Evolutionary conservation across 2,113 vertebrate genomes (phyloP).

Genomic region (Ranitomeya variabilis): DNA sequence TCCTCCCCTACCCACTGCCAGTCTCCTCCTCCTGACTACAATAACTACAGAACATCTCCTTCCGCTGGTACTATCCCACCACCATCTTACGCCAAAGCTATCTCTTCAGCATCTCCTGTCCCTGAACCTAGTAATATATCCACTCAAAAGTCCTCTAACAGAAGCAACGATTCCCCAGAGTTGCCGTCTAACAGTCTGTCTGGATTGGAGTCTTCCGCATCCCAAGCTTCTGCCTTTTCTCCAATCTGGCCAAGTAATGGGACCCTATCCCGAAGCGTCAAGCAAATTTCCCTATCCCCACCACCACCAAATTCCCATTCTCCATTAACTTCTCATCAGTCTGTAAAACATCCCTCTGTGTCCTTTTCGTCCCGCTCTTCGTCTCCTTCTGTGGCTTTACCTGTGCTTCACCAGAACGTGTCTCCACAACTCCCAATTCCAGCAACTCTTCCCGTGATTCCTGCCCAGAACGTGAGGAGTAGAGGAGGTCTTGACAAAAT

Average conservation of each 20-base stretch:
- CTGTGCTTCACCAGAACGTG: constrained; percentile 69
- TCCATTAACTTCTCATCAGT: constrained; percentile 59
- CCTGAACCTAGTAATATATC: not conserved
- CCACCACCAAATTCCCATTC: constrained; percentile 70
- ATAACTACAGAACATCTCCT: constrained; percentile 67
- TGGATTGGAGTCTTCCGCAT: constrained; percentile 78
- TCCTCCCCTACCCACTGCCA: constrained; percentile 75
- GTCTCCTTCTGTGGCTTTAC: constrained; percentile 67
- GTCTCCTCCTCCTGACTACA: constrained; percentile 76
- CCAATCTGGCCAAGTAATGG: constrained; percentile 74
- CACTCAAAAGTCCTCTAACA: constrained; percentile 48
- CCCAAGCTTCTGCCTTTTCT: constrained; percentile 77
- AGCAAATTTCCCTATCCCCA: constrained; percentile 79
- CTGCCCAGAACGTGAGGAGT: constrained; percentile 68
- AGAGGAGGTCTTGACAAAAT: constrained; percentile 70
- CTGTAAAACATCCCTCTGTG: constrained; percentile 70
- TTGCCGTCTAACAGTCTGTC: constrained; percentile 73
- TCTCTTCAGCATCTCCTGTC: constrained; percentile 69
- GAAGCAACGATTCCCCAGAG: constrained; percentile 63
- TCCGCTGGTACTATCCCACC: constrained; percentile 71
- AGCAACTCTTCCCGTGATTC: constrained; percentile 73
- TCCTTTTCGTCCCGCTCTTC: constrained; percentile 72
- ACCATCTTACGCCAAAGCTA: constrained; percentile 73
- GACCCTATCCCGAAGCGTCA: constrained; percentile 72
- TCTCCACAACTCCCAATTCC: constrained; percentile 71